These are phyloP conservation scores for Holacanthella duospinosa DNA, from an alignment of 2,888 invertebrate genomes.

Conservation along the genomic window DNA sequence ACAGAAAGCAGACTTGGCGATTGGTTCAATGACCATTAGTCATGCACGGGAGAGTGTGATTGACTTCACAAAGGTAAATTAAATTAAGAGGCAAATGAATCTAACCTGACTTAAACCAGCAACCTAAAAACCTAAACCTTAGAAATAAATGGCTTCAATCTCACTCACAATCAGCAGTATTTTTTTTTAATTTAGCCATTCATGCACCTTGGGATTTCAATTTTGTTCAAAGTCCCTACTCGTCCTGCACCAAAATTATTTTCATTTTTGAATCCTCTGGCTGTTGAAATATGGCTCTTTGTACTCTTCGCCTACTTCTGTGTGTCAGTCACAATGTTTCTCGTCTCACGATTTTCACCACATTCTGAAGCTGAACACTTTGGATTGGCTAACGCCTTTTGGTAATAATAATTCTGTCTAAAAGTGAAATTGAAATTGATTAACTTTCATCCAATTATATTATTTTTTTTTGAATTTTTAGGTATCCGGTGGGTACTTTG, in stretches of 20 bases:
- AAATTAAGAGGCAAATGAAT: no score
- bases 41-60: slow-evolving; percentile 71
- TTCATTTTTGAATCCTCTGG: slow-evolving; percentile 91
- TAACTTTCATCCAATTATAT: no score
- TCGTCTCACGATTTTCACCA: slow-evolving; percentile 92
- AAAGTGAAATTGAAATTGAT: no score
- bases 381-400: slow-evolving; percentile 88
- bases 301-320: slow-evolving; percentile 63
- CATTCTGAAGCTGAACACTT: slow-evolving; percentile 78
- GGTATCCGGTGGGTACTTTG: slow-evolving; percentile 89
- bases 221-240: slow-evolving; percentile 66
- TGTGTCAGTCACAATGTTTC: slow-evolving; percentile 84
- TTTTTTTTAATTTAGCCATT: slow-evolving; percentile 55
- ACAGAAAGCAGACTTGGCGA: slow-evolving; percentile 90
- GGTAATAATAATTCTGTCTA: no score
- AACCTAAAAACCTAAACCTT: neutral
- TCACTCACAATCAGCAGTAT: no score
- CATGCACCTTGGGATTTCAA: slow-evolving; percentile 96
- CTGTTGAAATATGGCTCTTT: slow-evolving; percentile 92
- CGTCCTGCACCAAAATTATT: slow-evolving; percentile 77
- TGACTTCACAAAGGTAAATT: slow-evolving; percentile 73
- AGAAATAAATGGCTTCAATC: no score
- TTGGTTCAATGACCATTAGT: slow-evolving; percentile 94
- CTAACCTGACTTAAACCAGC: no score
- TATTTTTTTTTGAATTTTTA: no score